Evolutionary conservation across 2,113 vertebrate species (phyloP), one percentile per base, ranked within the genome.

Genomic region (Apistogramma diplotaenia): DNA sequence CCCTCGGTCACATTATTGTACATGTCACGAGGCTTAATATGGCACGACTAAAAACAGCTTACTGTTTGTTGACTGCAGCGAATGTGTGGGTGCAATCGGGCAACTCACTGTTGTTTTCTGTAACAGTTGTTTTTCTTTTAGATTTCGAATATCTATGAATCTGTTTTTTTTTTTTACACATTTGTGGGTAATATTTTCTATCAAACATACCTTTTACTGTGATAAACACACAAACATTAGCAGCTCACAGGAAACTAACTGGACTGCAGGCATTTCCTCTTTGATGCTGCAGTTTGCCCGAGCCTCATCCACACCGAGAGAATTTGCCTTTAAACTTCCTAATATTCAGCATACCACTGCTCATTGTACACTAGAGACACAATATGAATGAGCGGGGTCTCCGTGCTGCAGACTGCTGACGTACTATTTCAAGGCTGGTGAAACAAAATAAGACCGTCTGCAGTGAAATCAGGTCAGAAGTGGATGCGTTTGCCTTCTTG

Each of bases 251-350:
- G 94, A 94, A 95, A 73, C 79, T 46, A 62, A 91, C 79, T 78
- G 37, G 70, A 53, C 81, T 62, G 81, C 62, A 74, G 92, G 94
- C 77, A 93, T 95, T 95, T 95, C 94, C 95, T 84, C 49, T 88
- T 57, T 65, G 25, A 83, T 78, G 78, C 59, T 40, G 65, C 27
- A 11, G 53, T 4, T 49, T 55, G 61, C 37, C 60, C 10, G 74
- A 60, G n/a, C 31, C 12, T 16, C 6, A 1, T 46, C 27, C 61
- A 51, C 60, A 29, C 6, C 43, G 35, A 75, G 37, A 85, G 62
- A 46, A n/a, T 13, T 56, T 78, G 88, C 86, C 88, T 90, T 80
- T 75, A 73, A 40, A 56, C 91, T 91, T 92, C 90, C 90, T 86
- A 58, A 78, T 59, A 67, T 81, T 79, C 73, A 71, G 73, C 87